Conservation (phyloP, 2,113 vertebrate species). For the Columba janthina region DNA sequence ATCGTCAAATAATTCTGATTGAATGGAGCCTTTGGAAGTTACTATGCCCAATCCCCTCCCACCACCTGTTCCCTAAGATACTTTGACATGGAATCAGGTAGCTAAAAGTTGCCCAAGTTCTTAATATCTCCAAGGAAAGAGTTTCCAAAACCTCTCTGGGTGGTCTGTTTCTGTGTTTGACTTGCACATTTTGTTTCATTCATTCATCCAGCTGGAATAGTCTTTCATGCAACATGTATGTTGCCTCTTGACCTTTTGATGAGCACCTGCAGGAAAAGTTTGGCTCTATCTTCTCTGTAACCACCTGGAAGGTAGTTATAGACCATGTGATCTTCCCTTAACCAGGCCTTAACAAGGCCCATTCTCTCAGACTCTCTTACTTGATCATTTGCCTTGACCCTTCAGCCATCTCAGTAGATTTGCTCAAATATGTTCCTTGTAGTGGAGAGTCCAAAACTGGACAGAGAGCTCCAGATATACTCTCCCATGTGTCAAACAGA, state of each 20-base stretch:
- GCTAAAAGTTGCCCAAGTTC: not conserved
- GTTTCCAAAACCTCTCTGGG: not conserved
- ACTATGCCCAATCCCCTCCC: no score
- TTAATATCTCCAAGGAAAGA: not conserved
- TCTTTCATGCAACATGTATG: not conserved
- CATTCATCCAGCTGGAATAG: not conserved
- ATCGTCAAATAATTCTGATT: not conserved
- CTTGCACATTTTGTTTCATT: not conserved
- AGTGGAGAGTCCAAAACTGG: not conserved
- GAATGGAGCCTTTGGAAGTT: not conserved
- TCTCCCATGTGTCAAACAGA: not conserved
- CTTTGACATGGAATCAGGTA: not conserved
- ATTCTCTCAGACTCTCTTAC: not conserved
- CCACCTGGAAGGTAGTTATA: not conserved
- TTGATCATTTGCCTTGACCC: not conserved
- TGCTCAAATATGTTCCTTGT: not conserved
- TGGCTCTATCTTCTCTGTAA: not conserved
- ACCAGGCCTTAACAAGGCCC: not conserved
- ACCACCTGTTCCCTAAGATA: not conserved
- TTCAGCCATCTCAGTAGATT: not conserved
- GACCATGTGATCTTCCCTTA: not conserved
- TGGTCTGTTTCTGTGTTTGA: not conserved
- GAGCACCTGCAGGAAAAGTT: not conserved
- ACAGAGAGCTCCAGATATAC: not conserved
- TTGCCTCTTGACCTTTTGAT: not conserved